phyloP scores from a whole-genome alignment of 1,140 invertebrate species.

The Lepidurus apus region DNA sequence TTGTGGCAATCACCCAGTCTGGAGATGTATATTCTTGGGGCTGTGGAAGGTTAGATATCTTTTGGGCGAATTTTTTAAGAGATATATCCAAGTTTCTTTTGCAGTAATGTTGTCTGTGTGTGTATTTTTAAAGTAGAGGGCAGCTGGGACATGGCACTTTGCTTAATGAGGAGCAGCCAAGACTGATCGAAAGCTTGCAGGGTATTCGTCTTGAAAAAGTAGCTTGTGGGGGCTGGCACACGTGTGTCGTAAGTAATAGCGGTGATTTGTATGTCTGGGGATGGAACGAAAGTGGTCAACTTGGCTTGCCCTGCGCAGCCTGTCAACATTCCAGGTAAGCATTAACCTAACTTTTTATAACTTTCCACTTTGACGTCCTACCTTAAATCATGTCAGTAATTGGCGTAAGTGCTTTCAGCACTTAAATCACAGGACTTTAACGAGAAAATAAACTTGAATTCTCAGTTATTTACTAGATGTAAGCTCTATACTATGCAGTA shows the following conservation, averaged over 20 bases:
- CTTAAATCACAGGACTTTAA: too few species aligned
- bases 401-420: too few species aligned
- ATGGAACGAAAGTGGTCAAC: slow-evolving; percentile 76
- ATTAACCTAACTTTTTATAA: slow-evolving; percentile 17
- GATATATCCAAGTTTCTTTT: neutral
- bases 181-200: slow-evolving; percentile 61
- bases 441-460: too few species aligned
- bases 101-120: slow-evolving; percentile 23
- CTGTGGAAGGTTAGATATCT: slow-evolving; percentile 59
- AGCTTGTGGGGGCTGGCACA: slow-evolving; percentile 78
- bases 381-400: neutral
- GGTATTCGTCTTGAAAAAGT: slow-evolving; percentile 59
- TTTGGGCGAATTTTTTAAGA: slow-evolving; percentile 26
- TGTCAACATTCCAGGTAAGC: slow-evolving; percentile 7
- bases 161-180: slow-evolving; percentile 56
- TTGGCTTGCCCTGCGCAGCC: slow-evolving; percentile 52
- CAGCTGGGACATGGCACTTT: slow-evolving; percentile 73
- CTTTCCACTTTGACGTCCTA: neutral
- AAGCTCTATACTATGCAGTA: too few species aligned
- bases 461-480: too few species aligned
- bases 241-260: slow-evolving; percentile 60
- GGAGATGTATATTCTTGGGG: slow-evolving; percentile 75
- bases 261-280: slow-evolving; percentile 72
- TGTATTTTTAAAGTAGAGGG: slow-evolving; percentile 58
- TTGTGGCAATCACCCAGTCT: slow-evolving; percentile 60